Evolutionary conservation across 2,113 vertebrate species (phyloP), one percentile per base, ranked within the genome.

Genomic region (Scomber colias): DNA sequence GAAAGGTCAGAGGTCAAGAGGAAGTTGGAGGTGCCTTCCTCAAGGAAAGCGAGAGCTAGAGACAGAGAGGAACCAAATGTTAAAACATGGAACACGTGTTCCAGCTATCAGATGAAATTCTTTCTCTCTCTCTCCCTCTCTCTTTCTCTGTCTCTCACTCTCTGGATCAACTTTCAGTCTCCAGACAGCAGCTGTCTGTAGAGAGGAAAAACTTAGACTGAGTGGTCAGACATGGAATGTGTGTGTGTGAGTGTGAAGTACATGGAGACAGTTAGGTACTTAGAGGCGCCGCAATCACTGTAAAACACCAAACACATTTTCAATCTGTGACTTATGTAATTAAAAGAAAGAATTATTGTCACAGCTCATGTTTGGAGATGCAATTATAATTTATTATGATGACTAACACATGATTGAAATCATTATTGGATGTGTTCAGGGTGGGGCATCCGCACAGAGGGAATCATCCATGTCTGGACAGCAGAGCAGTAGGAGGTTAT

Each of bases 121-220:
- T 31, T 74, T 19, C 75, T 9, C 74, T 60, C 17, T 12, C 9
- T 35, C 15, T 14, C n/a, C 40, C 30, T 30, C n/a, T 65, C 13
- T 46, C 54, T 19, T 55, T 55, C 66, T 8, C 35, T 62, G 56
- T 45, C 66, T 24, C 64, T 55, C 66, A 14, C 55, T 56, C 69
- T 72, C 79, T 73, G 73, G 90, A 86, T 91, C 87, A 21, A 62
- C 77, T 92, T 88, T 87, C 85, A 79, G 72, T 84, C 78, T 88
- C 89, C 90, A 92, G 93, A 93, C 93, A 87, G 87, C 90, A 87
- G 86, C 84, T 89, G 89, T 91, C 87, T 89, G 84, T 79, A 45
- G 67, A 80, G 71, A 87, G 87, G 84, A 87, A 87, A 86, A 87
- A 75, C 73, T 86, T 21, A 65, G 83, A 75, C 67, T 2, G 63